Conservation (phyloP, 2,797 vertebrate species). For the Staurois parvus region DNA sequence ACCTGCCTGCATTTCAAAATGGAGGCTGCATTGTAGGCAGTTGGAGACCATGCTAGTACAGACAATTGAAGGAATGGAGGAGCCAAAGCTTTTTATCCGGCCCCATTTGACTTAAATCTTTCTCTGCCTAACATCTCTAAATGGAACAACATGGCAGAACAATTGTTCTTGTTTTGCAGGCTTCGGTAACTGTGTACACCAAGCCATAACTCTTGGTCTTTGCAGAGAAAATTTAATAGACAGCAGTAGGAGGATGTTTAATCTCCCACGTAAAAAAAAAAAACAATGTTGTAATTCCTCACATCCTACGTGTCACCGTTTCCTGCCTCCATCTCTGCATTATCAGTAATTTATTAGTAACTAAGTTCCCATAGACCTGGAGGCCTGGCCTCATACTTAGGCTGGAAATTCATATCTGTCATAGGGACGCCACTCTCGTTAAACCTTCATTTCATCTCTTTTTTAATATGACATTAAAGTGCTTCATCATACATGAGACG, state of each 20-base stretch:
- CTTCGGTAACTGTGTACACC: not conserved
- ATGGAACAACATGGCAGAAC: no score
- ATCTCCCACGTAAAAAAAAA: not conserved
- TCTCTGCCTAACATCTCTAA: no score
- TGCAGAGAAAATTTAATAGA: constrained; percentile 1
- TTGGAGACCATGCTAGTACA: no score
- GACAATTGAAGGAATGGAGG: no score
- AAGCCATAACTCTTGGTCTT: not conserved
- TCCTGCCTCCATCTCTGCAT: not conserved
- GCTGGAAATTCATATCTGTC: constrained; percentile 58
- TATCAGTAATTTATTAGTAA: constrained; percentile 36
- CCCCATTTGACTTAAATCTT: no score
- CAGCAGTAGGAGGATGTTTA: constrained; percentile 18
- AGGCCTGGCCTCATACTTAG: not conserved
- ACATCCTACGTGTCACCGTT: not conserved
- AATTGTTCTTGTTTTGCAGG: no score
- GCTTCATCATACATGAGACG: constrained; percentile 65
- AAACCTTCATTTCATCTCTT: constrained; percentile 71
- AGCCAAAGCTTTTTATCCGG: no score
- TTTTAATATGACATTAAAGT: constrained; percentile 70
- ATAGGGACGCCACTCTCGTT: constrained; percentile 63
- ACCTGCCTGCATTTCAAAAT: no score
- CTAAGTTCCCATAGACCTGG: not conserved
- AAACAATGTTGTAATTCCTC: constrained; percentile 4
- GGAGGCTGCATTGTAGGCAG: no score